Evolutionary conservation across 2,888 invertebrate species (phyloP).

Genomic region (Magallana nippona): DNA sequence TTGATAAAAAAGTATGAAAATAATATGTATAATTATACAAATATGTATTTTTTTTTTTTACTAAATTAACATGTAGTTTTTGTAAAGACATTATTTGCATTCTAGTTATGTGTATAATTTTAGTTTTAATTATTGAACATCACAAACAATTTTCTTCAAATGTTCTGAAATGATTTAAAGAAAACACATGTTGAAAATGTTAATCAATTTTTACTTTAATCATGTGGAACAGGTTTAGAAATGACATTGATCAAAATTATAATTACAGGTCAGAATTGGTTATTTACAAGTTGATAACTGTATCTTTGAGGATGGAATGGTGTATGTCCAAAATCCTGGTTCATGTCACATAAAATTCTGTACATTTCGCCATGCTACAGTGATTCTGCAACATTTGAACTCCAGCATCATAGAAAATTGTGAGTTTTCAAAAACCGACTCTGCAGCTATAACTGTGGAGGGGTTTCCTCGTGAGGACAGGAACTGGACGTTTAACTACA

Average conservation of each 20-base stretch:
- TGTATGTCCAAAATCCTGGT: constrained; percentile 72
- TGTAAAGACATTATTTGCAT: too few relatives aligned
- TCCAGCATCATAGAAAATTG: constrained; percentile 74
- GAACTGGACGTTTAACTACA: constrained; percentile 67
- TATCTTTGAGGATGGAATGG: constrained; percentile 74
- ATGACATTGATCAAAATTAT: background rate
- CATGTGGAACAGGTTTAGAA: too few relatives aligned
- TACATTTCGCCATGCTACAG: constrained; percentile 72
- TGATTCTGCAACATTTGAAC: constrained; percentile 71
- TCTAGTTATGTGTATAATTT: too few relatives aligned
- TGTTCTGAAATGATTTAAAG: too few relatives aligned
- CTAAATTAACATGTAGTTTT: too few relatives aligned
- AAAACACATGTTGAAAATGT: too few relatives aligned
- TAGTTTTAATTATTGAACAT: too few relatives aligned
- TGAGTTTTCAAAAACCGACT: constrained; percentile 73
- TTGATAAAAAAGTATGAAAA: too few relatives aligned
- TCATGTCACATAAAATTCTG: constrained; percentile 71
- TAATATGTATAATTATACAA: too few relatives aligned
- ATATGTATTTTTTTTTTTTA: too few relatives aligned
- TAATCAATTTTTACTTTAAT: too few relatives aligned
- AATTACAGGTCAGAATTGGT: constrained; percentile 68
- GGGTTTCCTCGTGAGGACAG: constrained; percentile 70
- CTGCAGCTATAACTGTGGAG: constrained; percentile 72
- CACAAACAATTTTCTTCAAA: too few relatives aligned
- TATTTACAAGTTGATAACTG: constrained; percentile 77